phyloP scores from a whole-genome alignment of 2,113 vertebrate genomes.

The Brachionichthys hirsutus region DNA sequence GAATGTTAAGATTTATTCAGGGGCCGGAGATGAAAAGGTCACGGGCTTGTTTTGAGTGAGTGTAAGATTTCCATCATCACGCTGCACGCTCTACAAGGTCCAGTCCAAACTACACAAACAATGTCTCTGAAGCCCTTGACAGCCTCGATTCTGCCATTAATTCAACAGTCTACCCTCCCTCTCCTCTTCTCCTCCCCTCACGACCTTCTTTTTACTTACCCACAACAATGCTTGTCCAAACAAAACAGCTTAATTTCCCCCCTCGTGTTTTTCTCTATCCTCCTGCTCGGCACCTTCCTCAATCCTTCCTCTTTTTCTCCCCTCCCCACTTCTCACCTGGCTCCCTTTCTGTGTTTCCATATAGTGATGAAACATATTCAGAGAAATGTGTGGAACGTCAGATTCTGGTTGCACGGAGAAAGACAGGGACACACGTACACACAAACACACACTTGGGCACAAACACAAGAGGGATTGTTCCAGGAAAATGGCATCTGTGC shows the following conservation, averaged over 20 bases:
- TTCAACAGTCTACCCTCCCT: slow-evolving; percentile 60
- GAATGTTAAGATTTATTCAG: slow-evolving; percentile 62
- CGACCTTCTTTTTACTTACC: slow-evolving; percentile 59
- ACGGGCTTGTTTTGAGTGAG: slow-evolving; percentile 68
- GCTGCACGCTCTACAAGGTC: slow-evolving; percentile 45
- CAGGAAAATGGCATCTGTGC: slow-evolving; percentile 74
- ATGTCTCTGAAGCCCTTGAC: slow-evolving; percentile 64
- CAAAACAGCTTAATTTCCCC: slow-evolving; percentile 54
- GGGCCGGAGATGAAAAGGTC: slow-evolving; percentile 64
- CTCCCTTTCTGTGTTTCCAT: slow-evolving; percentile 65
- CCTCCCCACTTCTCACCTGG: slow-evolving; percentile 31
- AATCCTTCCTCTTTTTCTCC: slow-evolving; percentile 36
- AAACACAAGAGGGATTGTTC: slow-evolving; percentile 69
- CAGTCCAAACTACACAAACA: slow-evolving; percentile 68
- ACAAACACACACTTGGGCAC: slow-evolving; percentile 36
- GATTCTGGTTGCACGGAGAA: slow-evolving; percentile 42
- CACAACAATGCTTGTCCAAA: slow-evolving; percentile 60
- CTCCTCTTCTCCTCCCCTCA: slow-evolving; percentile 30
- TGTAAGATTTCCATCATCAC: slow-evolving; percentile 74
- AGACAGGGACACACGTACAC: slow-evolving; percentile 8
- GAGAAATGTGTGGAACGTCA: slow-evolving; percentile 53
- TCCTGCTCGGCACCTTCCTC: slow-evolving; percentile 50
- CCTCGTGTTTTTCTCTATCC: slow-evolving; percentile 51
- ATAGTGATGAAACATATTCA: slow-evolving; percentile 58
- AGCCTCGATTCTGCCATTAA: slow-evolving; percentile 62